These are phyloP conservation scores for Molanna angustata DNA, from an alignment of 2,888 invertebrate genomes.

Conservation along the genomic window DNA sequence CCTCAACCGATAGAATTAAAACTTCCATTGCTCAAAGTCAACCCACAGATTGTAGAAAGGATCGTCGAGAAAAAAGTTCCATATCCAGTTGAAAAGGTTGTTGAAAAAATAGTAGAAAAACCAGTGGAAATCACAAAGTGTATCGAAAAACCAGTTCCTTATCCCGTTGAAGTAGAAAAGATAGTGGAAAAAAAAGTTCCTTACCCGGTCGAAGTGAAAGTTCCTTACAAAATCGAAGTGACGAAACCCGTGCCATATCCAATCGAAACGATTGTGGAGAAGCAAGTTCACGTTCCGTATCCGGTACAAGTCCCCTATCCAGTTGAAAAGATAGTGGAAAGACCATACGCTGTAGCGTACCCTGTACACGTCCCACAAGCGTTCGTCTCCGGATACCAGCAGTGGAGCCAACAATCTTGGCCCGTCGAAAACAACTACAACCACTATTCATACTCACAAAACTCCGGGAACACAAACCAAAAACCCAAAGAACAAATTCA, in stretches of 20 bases:
- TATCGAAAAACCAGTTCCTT: conserved; percentile 55
- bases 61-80: conserved; percentile 50
- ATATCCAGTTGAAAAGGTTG: conserved; percentile 43
- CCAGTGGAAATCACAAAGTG: conserved; percentile 52
- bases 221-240: conserved; percentile 35
- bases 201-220: conserved; percentile 44
- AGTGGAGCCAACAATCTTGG: conserved; percentile 11
- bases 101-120: conserved; percentile 53
- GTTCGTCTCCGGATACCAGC: conserved; percentile 32
- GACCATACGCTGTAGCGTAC: conserved; percentile 36
- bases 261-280: conserved; percentile 49
- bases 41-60: conserved; percentile 48
- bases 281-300: conserved; percentile 52
- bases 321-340: conserved; percentile 37
- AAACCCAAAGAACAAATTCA: neutral
- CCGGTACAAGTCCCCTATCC: conserved; percentile 41
- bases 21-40: too few species aligned
- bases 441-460: conserved; percentile 15
- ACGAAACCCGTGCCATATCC: conserved; percentile 45
- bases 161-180: conserved; percentile 54
- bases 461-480: conserved; percentile 11
- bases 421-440: conserved; percentile 14
- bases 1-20: too few species aligned
- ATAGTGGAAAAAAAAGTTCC: conserved; percentile 47
- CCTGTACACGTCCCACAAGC: conserved; percentile 35